Conservation (phyloP, 2,113 vertebrate genomes). For the Lepus europaeus region DNA sequence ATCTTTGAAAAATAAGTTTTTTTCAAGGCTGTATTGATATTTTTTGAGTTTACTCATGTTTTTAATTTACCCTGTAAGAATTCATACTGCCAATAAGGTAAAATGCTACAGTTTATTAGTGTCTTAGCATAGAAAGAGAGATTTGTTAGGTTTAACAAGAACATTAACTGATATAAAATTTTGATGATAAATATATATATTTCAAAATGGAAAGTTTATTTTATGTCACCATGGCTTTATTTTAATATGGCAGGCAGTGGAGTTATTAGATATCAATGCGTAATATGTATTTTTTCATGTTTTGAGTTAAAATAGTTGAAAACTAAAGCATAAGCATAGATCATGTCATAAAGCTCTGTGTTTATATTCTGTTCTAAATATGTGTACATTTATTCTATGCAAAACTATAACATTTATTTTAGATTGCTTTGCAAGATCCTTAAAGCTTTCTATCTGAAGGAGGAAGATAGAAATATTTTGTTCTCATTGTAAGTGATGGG, state of each 20-base stretch:
- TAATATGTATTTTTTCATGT: slow-evolving; percentile 27
- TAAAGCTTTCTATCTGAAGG: slow-evolving; percentile 37
- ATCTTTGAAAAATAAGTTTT: slow-evolving; percentile 24
- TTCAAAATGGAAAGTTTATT: not conserved
- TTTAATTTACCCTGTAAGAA: slow-evolving; percentile 55
- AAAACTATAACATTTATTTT: slow-evolving; percentile 55
- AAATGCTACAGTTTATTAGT: slow-evolving; percentile 39
- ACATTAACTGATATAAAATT: slow-evolving; percentile 33
- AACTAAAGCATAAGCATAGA: slow-evolving; percentile 50
- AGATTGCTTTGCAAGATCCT: slow-evolving; percentile 20
- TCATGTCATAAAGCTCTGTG: not conserved
- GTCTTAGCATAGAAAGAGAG: slow-evolving; percentile 42
- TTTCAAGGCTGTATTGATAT: slow-evolving; percentile 48
- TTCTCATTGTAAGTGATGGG: slow-evolving; percentile 46
- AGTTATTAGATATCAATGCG: slow-evolving; percentile 54
- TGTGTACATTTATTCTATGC: not conserved
- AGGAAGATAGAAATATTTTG: slow-evolving; percentile 61
- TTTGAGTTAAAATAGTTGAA: slow-evolving; percentile 48
- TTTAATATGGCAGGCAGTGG: not conserved
- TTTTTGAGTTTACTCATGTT: slow-evolving; percentile 34
- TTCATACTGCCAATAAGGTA: not conserved
- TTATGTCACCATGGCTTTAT: not conserved
- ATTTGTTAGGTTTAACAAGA: slow-evolving; percentile 23
- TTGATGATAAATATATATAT: slow-evolving; percentile 25
- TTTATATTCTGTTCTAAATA: slow-evolving; percentile 29